Percentiles rank a stretch among this genome's conserved stretches.
These are phyloP conservation scores for Acrocephalus arundinaceus DNA, from an alignment of 2,113 vertebrate species.

Conservation along the genomic window DNA sequence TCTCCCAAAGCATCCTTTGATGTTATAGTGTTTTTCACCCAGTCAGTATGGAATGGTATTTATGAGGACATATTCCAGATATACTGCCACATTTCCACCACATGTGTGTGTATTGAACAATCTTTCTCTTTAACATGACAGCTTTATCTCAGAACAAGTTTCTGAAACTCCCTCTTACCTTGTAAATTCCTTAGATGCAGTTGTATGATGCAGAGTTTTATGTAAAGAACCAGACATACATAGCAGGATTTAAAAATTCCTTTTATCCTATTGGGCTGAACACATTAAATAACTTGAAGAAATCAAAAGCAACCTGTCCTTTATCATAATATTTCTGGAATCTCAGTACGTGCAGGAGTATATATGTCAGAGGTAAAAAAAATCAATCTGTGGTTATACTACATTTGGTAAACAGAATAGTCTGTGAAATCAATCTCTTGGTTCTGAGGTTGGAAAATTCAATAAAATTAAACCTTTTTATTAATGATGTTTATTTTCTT, in stretches of 20 bases:
- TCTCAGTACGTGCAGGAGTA: neutral
- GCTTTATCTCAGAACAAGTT: conserved; percentile 32
- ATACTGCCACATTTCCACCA: neutral
- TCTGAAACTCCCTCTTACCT: conserved; percentile 12
- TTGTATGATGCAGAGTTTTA: neutral
- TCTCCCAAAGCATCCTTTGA: neutral
- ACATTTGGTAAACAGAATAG: neutral
- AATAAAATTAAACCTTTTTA: neutral
- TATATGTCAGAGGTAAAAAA: neutral
- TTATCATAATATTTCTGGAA: neutral
- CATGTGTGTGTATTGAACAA: neutral
- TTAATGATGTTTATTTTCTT: neutral
- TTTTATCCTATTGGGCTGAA: neutral
- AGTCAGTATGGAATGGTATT: neutral
- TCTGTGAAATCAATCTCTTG: neutral
- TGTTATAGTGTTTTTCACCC: neutral
- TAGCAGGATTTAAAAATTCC: neutral
- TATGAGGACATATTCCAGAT: conserved; percentile 4
- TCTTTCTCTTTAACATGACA: neutral
- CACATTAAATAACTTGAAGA: neutral
- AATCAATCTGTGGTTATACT: neutral
- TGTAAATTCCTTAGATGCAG: conserved; percentile 21
- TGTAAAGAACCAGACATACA: neutral
- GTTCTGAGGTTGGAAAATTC: neutral
- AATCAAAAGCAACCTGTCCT: neutral